phyloP scores from a whole-genome alignment of 2,797 vertebrate genomes.

The Phrynocephalus vlangalii region DNA sequence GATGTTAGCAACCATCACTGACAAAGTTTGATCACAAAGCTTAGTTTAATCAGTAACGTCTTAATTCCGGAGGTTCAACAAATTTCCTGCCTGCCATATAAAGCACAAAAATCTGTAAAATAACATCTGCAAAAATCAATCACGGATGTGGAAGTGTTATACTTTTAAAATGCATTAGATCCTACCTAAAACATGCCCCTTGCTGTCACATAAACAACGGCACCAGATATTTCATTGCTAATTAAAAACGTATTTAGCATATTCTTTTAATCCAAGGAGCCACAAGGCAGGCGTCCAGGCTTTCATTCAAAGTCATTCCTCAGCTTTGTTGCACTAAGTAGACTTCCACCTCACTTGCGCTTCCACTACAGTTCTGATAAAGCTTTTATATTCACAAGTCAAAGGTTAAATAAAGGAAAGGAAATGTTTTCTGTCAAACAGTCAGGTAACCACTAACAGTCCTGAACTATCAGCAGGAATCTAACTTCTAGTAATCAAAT shows the following conservation, averaged over 20 bases:
- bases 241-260: conserved; percentile 62
- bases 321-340: conserved; percentile 74
- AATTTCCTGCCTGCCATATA: conserved; percentile 35
- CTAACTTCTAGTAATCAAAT: conserved; percentile 81
- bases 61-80: conserved; percentile 34
- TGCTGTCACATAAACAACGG: conserved; percentile 51
- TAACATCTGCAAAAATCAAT: conserved; percentile 21
- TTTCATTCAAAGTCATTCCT: conserved; percentile 57
- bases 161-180: conserved; percentile 36
- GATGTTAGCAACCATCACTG: background rate
- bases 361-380: conserved; percentile 84
- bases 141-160: background rate
- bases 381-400: conserved; percentile 85
- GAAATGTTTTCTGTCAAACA: conserved; percentile 86
- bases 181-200: conserved; percentile 42
- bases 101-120: conserved; percentile 24
- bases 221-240: conserved; percentile 64
- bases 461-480: conserved; percentile 79
- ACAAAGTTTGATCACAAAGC: conserved; percentile 16
- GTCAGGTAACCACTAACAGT: conserved; percentile 84
- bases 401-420: conserved; percentile 91
- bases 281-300: conserved; percentile 63
- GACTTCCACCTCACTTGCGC: conserved; percentile 81
- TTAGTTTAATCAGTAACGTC: background rate
- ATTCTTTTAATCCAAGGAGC: conserved; percentile 67